Conservation (phyloP, 2,113 vertebrate species). For the Zosterops borbonicus region DNA sequence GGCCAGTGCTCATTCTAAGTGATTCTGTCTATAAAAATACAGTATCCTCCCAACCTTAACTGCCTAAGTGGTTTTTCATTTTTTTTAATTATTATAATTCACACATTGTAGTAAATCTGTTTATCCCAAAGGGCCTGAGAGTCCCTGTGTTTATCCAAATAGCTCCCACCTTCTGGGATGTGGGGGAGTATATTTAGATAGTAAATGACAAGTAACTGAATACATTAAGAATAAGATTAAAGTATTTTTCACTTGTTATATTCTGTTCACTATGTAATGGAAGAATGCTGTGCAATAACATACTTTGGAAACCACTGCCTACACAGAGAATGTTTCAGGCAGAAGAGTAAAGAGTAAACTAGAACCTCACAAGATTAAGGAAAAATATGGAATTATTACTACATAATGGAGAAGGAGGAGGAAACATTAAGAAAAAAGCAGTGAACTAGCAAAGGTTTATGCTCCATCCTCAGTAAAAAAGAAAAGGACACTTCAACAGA, state of each 20-base stretch:
- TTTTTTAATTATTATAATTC: not conserved
- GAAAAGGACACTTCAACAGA: not conserved
- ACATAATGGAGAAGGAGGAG: not conserved
- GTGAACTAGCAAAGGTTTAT: not conserved
- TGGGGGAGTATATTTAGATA: not conserved
- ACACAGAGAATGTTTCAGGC: not conserved
- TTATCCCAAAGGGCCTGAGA: not conserved
- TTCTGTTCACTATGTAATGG: not conserved
- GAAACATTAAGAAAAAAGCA: not conserved
- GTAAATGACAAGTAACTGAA: not conserved
- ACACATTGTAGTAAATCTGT: not conserved
- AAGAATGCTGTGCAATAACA: not conserved
- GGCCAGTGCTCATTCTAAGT: not conserved
- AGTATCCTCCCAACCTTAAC: not conserved
- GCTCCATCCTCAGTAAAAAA: not conserved
- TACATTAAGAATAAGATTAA: not conserved
- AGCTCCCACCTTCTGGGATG: not conserved
- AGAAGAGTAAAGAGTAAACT: not conserved
- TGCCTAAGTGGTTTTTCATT: not conserved
- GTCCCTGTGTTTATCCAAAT: not conserved
- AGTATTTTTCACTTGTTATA: not conserved
- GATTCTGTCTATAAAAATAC: not conserved
- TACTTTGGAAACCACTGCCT: not conserved
- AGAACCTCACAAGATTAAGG: not conserved
- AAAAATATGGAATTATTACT: not conserved